phyloP scores from a whole-genome alignment of 2,888 invertebrate species.

The Drosophila algonquin region DNA sequence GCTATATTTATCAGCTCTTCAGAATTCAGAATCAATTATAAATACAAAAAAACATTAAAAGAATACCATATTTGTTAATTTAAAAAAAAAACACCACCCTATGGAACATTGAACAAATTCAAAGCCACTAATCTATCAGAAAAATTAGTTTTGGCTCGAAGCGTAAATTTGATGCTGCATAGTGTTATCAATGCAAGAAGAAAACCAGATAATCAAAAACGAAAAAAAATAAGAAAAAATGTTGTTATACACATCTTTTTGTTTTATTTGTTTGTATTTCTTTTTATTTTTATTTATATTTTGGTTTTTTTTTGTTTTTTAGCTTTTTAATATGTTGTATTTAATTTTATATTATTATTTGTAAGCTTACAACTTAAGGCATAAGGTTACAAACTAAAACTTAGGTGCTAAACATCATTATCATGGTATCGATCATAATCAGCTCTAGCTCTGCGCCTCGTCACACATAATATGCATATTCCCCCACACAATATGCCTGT shows the following conservation, averaged over 20 bases:
- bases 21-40: too few species aligned
- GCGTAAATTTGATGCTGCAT: too few species aligned
- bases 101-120: too few species aligned
- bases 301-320: constrained; percentile 56
- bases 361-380: constrained; percentile 83
- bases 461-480: constrained; percentile 47
- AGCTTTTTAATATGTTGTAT: constrained; percentile 72
- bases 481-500: constrained; percentile 33
- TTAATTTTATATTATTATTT: constrained; percentile 72
- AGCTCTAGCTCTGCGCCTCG: constrained; percentile 56
- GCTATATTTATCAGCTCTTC: too few species aligned
- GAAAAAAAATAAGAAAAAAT: constrained; percentile 19
- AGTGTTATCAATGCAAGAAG: too few species aligned
- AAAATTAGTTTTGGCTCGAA: too few species aligned
- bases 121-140: too few species aligned
- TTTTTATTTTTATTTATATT: constrained; percentile 53
- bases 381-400: constrained; percentile 82
- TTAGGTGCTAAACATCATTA: constrained; percentile 69
- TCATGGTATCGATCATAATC: constrained; percentile 53
- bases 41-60: too few species aligned
- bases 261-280: constrained; percentile 53
- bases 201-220: background rate
- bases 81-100: too few species aligned
- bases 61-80: too few species aligned
- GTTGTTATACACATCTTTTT: constrained; percentile 71